These are phyloP conservation scores for Lepeophtheirus nordmannii DNA, from an alignment of 2,888 invertebrate genomes.

Conservation along the genomic window DNA sequence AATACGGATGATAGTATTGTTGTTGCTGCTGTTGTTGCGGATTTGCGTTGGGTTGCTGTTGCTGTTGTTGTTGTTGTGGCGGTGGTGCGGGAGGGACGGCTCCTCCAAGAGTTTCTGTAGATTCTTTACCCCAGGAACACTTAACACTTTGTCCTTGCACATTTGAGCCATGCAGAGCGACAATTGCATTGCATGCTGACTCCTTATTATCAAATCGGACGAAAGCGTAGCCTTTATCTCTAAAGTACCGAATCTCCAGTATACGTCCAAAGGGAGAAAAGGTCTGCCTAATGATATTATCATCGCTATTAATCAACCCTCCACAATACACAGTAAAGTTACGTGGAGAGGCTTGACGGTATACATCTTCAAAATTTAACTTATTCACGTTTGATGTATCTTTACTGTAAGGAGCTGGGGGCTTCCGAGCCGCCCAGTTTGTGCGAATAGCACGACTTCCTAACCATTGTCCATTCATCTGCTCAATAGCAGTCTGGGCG, in stretches of 20 bases:
- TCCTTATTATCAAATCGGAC: conserved; percentile 39
- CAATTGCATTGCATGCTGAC: conserved; percentile 39
- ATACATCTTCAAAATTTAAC: conserved; percentile 37
- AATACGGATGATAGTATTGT: neutral
- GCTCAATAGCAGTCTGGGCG: conserved; percentile 40
- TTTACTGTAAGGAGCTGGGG: conserved; percentile 6
- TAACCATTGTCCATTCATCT: conserved; percentile 43
- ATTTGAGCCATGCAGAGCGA: conserved; percentile 37
- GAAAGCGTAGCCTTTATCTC: conserved; percentile 40
- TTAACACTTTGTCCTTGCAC: conserved; percentile 37
- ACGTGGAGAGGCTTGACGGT: conserved; percentile 36
- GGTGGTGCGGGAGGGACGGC: no score
- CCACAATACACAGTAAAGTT: conserved; percentile 41
- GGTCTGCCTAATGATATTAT: conserved; percentile 37
- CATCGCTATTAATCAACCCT: conserved; percentile 33
- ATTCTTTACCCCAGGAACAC: conserved; percentile 41
- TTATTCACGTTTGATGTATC: neutral
- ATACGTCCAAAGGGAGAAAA: conserved; percentile 39
- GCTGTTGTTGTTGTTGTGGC: no score
- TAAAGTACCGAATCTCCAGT: conserved; percentile 39
- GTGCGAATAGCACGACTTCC: conserved; percentile 41
- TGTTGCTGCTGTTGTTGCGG: no score
- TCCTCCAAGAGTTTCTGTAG: neutral
- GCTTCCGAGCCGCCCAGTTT: conserved; percentile 41
- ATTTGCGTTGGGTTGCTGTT: no score